These are phyloP conservation scores for Drosophila oshimai DNA, from an alignment of 1,140 invertebrate species.

Conservation along the genomic window DNA sequence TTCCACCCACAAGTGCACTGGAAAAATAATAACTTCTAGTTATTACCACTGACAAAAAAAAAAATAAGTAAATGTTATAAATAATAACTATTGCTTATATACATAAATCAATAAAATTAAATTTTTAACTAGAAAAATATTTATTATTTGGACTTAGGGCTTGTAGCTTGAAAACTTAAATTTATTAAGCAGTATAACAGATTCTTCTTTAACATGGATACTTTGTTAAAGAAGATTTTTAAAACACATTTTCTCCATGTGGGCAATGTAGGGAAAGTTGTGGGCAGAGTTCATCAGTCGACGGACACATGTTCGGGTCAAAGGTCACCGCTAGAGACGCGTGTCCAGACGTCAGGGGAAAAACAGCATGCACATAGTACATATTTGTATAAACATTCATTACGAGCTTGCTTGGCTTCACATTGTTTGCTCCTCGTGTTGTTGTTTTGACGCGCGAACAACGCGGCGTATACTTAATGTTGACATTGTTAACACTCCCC, in stretches of 20 bases:
- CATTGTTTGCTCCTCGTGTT: conserved; percentile 18
- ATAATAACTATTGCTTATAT: neutral
- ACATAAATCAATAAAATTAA: too few relatives aligned
- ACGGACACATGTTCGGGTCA: conserved; percentile 4
- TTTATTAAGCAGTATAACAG: too few relatives aligned
- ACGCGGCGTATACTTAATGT: conserved; percentile 56
- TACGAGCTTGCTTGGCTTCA: conserved; percentile 39
- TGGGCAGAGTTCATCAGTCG: neutral
- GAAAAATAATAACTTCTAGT: neutral
- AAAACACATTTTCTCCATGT: neutral
- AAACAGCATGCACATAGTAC: conserved; percentile 11
- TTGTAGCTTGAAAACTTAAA: too few relatives aligned
- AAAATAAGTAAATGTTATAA: neutral
- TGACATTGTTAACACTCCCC: conserved; percentile 21
- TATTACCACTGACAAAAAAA: neutral
- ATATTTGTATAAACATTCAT: conserved; percentile 48
- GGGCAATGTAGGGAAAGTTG: conserved; percentile 1
- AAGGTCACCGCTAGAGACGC: conserved; percentile 29
- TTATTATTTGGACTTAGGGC: too few relatives aligned
- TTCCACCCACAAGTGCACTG: conserved; percentile 17
- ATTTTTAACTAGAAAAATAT: too few relatives aligned
- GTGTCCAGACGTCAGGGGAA: conserved; percentile 31
- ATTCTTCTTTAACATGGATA: neutral
- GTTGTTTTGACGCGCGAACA: conserved; percentile 24
- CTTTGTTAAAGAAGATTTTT: too few relatives aligned